Evolutionary conservation across 2,797 vertebrate genomes (phyloP).

Genomic region (Delichon dasypus): DNA sequence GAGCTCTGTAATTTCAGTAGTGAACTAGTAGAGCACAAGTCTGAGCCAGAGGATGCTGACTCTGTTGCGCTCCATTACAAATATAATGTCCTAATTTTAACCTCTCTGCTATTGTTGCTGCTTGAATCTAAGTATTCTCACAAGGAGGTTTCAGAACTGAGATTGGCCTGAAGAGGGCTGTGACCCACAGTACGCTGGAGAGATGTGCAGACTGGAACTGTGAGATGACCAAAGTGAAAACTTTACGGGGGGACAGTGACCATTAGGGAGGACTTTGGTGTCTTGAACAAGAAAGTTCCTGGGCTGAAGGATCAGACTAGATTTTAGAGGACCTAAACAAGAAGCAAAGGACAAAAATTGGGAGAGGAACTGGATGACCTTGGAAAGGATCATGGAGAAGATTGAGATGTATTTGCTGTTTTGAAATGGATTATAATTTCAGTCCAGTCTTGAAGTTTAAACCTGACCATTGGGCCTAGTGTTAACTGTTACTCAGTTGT

Average conservation of each 20-base stretch:
- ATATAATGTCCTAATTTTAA: not conserved
- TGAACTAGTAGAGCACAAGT: not conserved
- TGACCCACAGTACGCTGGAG: not conserved
- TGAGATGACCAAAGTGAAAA: not conserved
- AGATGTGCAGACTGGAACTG: not conserved
- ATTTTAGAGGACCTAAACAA: not conserved
- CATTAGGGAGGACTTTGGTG: not conserved
- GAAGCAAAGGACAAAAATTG: not conserved
- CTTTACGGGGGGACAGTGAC: not conserved
- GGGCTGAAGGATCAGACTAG: not conserved
- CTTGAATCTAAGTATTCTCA: not conserved
- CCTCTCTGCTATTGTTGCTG: not conserved
- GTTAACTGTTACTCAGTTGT: not conserved
- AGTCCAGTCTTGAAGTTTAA: not conserved
- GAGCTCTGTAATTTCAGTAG: not conserved
- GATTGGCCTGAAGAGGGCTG: not conserved
- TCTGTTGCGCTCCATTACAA: not conserved
- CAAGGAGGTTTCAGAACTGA: not conserved
- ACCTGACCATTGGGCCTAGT: not conserved
- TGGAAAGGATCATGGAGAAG: not conserved
- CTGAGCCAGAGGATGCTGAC: not conserved
- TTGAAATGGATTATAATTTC: not conserved
- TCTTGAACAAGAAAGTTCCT: not conserved
- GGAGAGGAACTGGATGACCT: not conserved
- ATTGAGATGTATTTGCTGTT: not conserved